phyloP scores from a whole-genome alignment of 30 jellyfish, hydroid and myxozoan species.

The Morbakka virulenta region DNA sequence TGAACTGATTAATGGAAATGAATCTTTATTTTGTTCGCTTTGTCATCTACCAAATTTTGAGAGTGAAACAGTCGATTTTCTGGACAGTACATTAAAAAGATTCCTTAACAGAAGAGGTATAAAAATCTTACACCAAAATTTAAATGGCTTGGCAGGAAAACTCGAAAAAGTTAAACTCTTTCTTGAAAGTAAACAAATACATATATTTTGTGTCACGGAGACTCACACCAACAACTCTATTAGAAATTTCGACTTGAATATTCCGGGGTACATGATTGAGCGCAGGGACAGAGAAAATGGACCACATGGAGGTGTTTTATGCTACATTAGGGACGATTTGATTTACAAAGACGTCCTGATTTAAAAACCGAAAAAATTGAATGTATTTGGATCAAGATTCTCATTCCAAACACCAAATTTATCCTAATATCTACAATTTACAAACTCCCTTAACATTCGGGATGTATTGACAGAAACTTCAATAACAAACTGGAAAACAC shows the following conservation, averaged over 20 bases:
- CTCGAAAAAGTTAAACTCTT: not conserved
- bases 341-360: constrained; percentile 1
- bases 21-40: no score
- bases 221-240: constrained; percentile 5
- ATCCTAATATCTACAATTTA: not conserved
- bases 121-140: constrained; percentile 1
- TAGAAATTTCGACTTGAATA: not conserved
- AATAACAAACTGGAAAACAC: no score
- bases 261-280: constrained; percentile 2
- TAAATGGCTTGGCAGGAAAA: not conserved
- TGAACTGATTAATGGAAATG: no score
- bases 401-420: not conserved
- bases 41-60: no score
- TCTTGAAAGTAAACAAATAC: not conserved
- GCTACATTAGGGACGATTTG: constrained; percentile 5
- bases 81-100: no score
- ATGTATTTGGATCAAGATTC: not conserved
- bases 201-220: constrained; percentile 6
- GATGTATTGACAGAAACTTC: no score
- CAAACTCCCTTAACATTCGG: no score
- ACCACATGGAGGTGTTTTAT: constrained; percentile 11
- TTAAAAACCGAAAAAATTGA: not conserved
- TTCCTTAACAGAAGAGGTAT: constrained; percentile 6
- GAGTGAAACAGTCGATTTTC: no score
- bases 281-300: constrained; percentile 5